Evolutionary conservation across 2,888 invertebrate species (phyloP).

Genomic region (Margaritifera margaritifera): DNA sequence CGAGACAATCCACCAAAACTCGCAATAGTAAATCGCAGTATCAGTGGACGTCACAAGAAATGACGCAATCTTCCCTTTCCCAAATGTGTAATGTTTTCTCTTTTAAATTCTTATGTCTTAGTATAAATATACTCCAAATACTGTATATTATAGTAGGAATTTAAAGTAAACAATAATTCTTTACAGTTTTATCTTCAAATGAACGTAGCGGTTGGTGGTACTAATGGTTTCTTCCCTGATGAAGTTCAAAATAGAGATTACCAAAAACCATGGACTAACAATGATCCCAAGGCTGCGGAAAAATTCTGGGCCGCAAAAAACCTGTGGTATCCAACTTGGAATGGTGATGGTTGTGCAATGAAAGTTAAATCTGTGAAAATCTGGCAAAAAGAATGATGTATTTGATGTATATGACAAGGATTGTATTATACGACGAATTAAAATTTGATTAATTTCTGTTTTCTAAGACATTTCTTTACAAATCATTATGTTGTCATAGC

Average conservation of each 20-base stretch:
- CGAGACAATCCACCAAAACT: no score
- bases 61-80: no score
- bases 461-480: no score
- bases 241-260: slow-evolving; percentile 16
- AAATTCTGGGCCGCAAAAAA: slow-evolving; percentile 25
- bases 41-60: no score
- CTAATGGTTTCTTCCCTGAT: slow-evolving; percentile 36
- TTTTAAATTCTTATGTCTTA: no score
- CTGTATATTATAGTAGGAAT: no score
- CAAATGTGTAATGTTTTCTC: no score
- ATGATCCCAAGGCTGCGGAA: slow-evolving; percentile 19
- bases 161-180: not conserved
- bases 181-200: slow-evolving; percentile 33
- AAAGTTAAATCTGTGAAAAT: slow-evolving; percentile 8
- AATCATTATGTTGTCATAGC: no score
- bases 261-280: slow-evolving; percentile 31
- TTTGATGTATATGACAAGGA: not conserved
- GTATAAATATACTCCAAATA: no score
- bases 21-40: no score
- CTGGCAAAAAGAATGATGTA: slow-evolving; percentile 2
- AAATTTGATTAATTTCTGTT: no score
- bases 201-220: slow-evolving; percentile 39
- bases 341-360: slow-evolving; percentile 28
- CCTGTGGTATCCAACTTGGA: slow-evolving; percentile 28
- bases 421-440: no score